These are phyloP conservation scores for Subanguina moxae DNA, from an alignment of 1,140 invertebrate species.

Conservation along the genomic window DNA sequence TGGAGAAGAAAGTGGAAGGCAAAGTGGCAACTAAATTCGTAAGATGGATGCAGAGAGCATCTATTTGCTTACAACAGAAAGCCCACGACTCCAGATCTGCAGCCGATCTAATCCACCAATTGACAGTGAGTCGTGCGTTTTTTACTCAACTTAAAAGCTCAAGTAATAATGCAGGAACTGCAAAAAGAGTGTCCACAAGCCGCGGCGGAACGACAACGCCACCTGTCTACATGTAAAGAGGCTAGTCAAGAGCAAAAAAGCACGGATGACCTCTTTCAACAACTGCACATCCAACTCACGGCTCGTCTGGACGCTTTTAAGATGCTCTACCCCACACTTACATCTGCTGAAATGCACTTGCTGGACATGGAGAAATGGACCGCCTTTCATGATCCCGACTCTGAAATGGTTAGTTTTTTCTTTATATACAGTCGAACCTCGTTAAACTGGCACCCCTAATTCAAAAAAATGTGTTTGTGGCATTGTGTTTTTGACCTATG, in stretches of 20 bases:
- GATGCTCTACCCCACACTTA: conserved; percentile 19
- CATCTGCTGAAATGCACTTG: conserved; percentile 27
- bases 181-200: conserved; percentile 3
- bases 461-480: too few relatives aligned
- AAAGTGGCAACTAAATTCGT: neutral
- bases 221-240: neutral
- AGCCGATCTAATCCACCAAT: neutral
- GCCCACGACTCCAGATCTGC: neutral
- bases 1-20: neutral
- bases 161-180: neutral
- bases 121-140: neutral
- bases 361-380: conserved; percentile 27
- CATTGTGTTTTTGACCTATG: too few relatives aligned
- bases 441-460: too few relatives aligned
- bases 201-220: neutral
- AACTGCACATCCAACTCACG: neutral
- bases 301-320: conserved; percentile 15
- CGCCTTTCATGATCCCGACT: conserved; percentile 30
- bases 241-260: neutral
- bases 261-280: neutral
- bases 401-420: conserved; percentile 27
- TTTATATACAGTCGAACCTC: too few relatives aligned
- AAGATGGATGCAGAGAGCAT: neutral
- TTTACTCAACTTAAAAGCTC: neutral
- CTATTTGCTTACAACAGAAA: neutral